phyloP scores from a whole-genome alignment of 2,113 vertebrate species.

The Natator depressus region DNA sequence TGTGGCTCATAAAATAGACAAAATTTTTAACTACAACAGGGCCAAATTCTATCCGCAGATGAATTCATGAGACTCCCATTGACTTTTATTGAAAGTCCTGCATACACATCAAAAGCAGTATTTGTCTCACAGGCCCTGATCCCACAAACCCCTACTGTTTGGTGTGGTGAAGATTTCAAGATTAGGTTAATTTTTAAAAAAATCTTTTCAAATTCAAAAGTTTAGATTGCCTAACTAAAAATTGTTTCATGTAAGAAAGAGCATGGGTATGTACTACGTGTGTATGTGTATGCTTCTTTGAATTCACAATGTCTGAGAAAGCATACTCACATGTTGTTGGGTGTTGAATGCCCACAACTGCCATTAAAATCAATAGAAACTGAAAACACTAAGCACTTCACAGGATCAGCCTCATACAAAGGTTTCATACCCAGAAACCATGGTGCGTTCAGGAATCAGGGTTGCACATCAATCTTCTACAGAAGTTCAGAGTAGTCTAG shows the following conservation, averaged over 20 bases:
- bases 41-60: background rate
- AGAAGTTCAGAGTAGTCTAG: background rate
- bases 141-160: background rate
- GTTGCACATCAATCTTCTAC: background rate
- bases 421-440: background rate
- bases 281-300: rapidly evolving
- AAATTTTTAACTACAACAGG: background rate
- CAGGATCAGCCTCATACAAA: background rate
- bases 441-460: background rate
- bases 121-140: background rate
- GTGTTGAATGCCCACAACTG: background rate
- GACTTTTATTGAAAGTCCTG: background rate
- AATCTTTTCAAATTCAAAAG: background rate
- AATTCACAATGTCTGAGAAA: background rate
- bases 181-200: background rate
- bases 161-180: background rate
- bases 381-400: background rate
- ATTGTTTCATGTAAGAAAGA: background rate
- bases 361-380: background rate
- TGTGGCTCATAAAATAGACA: background rate
- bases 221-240: background rate
- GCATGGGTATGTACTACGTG: background rate
- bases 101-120: background rate
- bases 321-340: background rate
- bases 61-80: background rate